phyloP scores from a whole-genome alignment of 1,140 invertebrate genomes.

The Sinonovacula constricta region DNA sequence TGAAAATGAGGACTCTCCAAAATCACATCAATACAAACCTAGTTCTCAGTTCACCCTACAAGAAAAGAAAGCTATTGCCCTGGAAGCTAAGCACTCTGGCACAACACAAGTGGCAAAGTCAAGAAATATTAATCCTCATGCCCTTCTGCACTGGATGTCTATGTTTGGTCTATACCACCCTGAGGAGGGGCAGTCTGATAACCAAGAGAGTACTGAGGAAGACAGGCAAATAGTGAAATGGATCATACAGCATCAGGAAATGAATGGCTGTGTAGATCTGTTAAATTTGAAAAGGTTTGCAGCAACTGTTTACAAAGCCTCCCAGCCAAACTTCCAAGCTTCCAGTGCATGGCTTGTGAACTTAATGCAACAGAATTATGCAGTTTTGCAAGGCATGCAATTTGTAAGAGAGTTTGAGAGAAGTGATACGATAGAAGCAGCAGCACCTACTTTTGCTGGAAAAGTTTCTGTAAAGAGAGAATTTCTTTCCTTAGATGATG shows the following conservation, averaged over 20 bases:
- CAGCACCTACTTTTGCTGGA: background rate
- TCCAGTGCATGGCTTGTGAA: constrained; percentile 44
- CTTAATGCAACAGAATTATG: constrained; percentile 29
- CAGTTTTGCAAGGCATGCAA: constrained; percentile 29
- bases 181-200: constrained; percentile 5
- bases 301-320: constrained; percentile 24
- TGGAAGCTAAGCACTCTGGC: constrained; percentile 43
- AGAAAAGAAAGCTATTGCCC: constrained; percentile 44
- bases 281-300: constrained; percentile 42
- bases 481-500: background rate
- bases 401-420: constrained; percentile 21
- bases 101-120: constrained; percentile 37
- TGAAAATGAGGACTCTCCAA: constrained; percentile 14
- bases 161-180: constrained; percentile 41
- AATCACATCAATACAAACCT: background rate
- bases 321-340: constrained; percentile 38
- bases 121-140: constrained; percentile 29
- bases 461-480: constrained; percentile 25
- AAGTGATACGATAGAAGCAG: background rate
- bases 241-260: constrained; percentile 38
- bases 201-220: constrained; percentile 18
- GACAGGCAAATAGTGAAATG: constrained; percentile 13
- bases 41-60: constrained; percentile 18
- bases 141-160: constrained; percentile 43
- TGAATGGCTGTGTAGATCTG: constrained; percentile 36